These are phyloP conservation scores for Drosophila kanekoi DNA, from an alignment of 2,888 invertebrate species.

Conservation along the genomic window DNA sequence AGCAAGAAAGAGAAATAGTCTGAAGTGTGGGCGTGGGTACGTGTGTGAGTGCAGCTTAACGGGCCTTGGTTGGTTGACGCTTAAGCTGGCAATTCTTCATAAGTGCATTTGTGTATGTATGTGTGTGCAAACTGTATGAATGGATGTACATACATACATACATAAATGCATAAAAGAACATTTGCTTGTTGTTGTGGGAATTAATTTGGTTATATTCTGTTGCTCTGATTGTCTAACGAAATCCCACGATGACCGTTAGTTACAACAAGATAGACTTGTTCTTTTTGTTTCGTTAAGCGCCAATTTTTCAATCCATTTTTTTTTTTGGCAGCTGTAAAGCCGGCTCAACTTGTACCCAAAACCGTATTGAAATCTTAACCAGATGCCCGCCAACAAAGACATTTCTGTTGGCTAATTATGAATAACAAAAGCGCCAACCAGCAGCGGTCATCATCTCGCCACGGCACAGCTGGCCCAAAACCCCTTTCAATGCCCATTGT, in stretches of 20 bases:
- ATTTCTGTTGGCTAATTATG: constrained; percentile 54
- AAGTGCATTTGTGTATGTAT: neutral
- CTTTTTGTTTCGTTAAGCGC: constrained; percentile 6
- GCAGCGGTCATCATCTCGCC: constrained; percentile 4
- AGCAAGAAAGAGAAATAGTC: constrained; percentile 8
- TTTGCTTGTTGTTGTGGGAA: neutral
- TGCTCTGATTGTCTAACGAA: constrained; percentile 1
- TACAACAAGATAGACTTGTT: constrained; percentile 42
- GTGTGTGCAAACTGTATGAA: neutral
- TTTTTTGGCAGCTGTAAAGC: constrained; percentile 38
- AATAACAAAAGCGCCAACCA: constrained; percentile 59
- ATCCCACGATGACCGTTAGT: constrained; percentile 28
- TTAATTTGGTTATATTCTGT: neutral
- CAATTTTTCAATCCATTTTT: neutral
- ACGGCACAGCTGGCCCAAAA: constrained; percentile 28
- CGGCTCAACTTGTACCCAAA: constrained; percentile 33
- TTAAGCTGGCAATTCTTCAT: constrained; percentile 7
- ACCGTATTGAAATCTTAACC: constrained; percentile 7
- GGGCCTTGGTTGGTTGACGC: constrained; percentile 48
- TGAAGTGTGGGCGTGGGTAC: constrained; percentile 20
- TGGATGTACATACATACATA: constrained; percentile 2
- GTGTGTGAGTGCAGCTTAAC: constrained; percentile 43
- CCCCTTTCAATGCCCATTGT: constrained; percentile 46
- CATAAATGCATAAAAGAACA: neutral
- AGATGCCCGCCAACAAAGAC: constrained; percentile 21